These are phyloP conservation scores for Nesoenas mayeri DNA, from an alignment of 2,113 vertebrate species.

Conservation along the genomic window DNA sequence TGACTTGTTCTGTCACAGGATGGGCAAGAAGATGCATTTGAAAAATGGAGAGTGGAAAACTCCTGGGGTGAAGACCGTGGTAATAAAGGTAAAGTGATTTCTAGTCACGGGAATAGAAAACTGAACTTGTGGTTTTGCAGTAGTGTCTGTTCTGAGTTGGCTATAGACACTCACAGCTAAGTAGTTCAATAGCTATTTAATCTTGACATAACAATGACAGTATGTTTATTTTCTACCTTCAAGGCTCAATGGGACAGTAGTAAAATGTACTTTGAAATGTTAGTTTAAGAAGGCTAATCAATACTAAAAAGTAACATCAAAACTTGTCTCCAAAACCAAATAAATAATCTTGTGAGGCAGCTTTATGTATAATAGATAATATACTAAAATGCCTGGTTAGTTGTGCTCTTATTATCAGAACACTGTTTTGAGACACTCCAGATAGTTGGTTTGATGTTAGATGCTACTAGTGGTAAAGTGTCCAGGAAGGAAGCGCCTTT, in stretches of 20 bases:
- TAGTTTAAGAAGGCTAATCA: not conserved
- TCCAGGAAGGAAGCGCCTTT: not conserved
- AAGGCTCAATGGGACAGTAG: not conserved
- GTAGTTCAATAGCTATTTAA: not conserved
- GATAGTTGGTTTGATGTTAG: not conserved
- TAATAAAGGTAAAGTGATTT: conserved; percentile 86
- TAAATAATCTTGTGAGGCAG: not conserved
- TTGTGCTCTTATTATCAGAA: not conserved
- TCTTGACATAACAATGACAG: not conserved
- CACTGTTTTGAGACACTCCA: not conserved
- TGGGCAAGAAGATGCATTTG: conserved; percentile 80
- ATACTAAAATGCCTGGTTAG: not conserved
- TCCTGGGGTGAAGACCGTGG: conserved; percentile 98
- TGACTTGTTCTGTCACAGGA: conserved; percentile 73
- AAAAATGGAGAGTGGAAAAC: conserved; percentile 97
- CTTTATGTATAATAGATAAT: not conserved
- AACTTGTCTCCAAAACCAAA: not conserved
- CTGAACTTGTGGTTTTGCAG: not conserved
- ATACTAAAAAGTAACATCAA: not conserved
- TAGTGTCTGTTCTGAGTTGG: not conserved
- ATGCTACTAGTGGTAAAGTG: not conserved
- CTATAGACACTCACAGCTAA: not conserved
- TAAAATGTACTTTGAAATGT: not conserved
- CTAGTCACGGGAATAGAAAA: not conserved
- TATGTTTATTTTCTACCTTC: not conserved